phyloP scores from a whole-genome alignment of 2,797 vertebrate species.

The Pygocentrus nattereri region DNA sequence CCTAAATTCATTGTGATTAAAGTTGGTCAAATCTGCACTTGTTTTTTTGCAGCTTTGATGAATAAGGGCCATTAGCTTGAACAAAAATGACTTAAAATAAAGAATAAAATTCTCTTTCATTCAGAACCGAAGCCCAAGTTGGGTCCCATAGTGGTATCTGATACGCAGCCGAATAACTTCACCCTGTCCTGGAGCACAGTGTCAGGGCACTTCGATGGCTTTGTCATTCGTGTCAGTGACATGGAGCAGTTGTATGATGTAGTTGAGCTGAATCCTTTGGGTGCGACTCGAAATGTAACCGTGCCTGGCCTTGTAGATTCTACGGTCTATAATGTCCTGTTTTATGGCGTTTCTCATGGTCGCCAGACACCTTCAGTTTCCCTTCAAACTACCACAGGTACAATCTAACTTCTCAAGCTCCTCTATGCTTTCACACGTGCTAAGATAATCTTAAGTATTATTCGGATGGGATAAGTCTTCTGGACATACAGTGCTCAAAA shows the following conservation, averaged over 20 bases:
- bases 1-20: no score
- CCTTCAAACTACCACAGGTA: conserved; percentile 87
- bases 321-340: conserved; percentile 84
- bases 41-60: no score
- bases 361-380: conserved; percentile 81
- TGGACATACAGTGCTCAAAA: no score
- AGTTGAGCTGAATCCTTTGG: conserved; percentile 81
- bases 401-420: conserved; percentile 68
- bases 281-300: conserved; percentile 75
- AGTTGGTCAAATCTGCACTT: no score
- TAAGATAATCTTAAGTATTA: neutral
- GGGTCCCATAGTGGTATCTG: conserved; percentile 82
- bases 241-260: conserved; percentile 74
- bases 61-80: no score
- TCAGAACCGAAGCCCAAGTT: conserved; percentile 87
- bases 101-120: conserved; percentile 71
- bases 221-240: conserved; percentile 82
- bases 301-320: conserved; percentile 83
- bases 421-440: conserved; percentile 15
- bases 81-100: neutral
- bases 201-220: conserved; percentile 85
- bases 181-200: conserved; percentile 84
- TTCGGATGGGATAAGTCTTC: neutral
- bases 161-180: conserved; percentile 85
- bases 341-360: conserved; percentile 84